These are phyloP conservation scores for Mythimna vitellina DNA, from an alignment of 2,888 invertebrate genomes.

Conservation along the genomic window DNA sequence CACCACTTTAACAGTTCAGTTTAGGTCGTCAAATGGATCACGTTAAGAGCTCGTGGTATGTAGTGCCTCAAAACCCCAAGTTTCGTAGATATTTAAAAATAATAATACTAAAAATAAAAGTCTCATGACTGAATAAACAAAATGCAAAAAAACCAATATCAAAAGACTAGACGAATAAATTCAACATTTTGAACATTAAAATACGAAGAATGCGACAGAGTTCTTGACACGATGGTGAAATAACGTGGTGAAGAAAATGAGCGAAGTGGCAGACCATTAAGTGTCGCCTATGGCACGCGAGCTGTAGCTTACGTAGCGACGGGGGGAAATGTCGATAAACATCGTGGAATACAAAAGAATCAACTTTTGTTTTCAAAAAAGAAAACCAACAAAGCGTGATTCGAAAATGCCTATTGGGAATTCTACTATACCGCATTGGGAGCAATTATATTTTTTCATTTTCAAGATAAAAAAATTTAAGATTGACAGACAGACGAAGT, in stretches of 20 bases:
- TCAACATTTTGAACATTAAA: slow-evolving; percentile 61
- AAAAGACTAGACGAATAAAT: slow-evolving; percentile 15
- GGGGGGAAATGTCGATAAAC: slow-evolving; percentile 40
- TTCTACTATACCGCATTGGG: no score
- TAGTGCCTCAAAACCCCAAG: no score
- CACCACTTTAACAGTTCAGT: no score
- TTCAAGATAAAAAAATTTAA: no score
- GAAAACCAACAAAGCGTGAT: no score
- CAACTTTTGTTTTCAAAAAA: no score
- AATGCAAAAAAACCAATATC: not conserved
- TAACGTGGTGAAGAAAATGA: slow-evolving; percentile 80
- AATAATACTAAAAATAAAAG: not conserved
- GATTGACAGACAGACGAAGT: no score
- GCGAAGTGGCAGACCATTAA: slow-evolving; percentile 83
- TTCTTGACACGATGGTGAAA: slow-evolving; percentile 80
- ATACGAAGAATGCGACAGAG: slow-evolving; percentile 72
- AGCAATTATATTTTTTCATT: no score
- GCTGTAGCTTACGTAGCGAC: slow-evolving; percentile 58
- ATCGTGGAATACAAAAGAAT: not conserved
- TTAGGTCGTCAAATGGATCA: no score
- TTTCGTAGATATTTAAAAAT: no score
- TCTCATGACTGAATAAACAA: not conserved
- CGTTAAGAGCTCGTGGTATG: no score
- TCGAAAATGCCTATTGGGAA: no score
- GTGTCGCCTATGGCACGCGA: slow-evolving; percentile 78